Evolutionary conservation across 2,888 invertebrate species (phyloP), one percentile per base, ranked within the genome.

Genomic region (Nebria brevicollis): DNA sequence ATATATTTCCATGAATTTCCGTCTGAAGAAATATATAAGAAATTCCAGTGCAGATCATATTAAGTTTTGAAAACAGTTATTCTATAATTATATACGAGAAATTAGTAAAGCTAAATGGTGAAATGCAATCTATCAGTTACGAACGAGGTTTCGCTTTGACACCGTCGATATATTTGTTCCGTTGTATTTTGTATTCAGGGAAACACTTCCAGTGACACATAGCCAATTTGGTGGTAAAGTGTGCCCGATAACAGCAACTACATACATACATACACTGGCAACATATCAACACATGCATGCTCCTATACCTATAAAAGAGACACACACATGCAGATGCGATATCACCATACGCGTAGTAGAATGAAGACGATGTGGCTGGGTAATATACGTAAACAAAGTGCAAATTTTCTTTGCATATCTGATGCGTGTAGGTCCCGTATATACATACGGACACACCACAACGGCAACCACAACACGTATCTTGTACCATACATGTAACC

Each of bases 351-450:
- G 43, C 43, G 70, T 43, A 34, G 41, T 70, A 65, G 70, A 15
- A 20, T 73, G 73, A 20, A 73, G 43, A 26, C 73, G 20, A 72
- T 72, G 75, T 64, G 78, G 25, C 8, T 34, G 7, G 80, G 80
- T 80, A 80, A 80, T 80, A 75, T 72, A 80, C 79, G 72, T 89
- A 88, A 89, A 88, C 88, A 89, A 89, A 89, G 76, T 75, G 77
- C 88, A 88, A 83, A 87, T 86, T 85, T 86, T 87, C 87, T 88
- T 88, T 88, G 88, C 88, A 88, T 89, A 89, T 88, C 88, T 88
- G 88, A 88, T 88, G 87, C 86, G 84, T 85, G 25, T 75, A 41
- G 66, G 74, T 64, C 65, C 75, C 75, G 80, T 72, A 68, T 80
- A 80, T 11, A 42, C 73, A 80, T 11, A 42, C 73, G 41, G 41